Percentiles rank a stretch among this genome's conserved stretches.
Conservation (phyloP, 1,140 invertebrate genomes). For the Hyposmocoma kahamanoa region DNA sequence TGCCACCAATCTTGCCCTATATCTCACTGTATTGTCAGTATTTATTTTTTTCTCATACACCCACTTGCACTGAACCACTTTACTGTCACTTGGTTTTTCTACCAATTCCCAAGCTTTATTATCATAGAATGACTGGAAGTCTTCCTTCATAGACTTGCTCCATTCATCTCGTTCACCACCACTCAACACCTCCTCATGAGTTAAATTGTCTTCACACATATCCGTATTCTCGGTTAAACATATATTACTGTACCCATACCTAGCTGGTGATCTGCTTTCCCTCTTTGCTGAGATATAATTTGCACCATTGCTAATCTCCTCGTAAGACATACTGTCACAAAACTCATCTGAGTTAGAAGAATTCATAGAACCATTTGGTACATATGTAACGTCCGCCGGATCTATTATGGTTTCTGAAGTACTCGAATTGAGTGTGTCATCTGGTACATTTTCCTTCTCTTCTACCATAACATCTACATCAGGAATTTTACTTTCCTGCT, state of each 20-base stretch:
- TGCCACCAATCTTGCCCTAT: constrained; percentile 7
- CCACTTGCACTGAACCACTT: constrained; percentile 40
- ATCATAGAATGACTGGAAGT: constrained; percentile 23
- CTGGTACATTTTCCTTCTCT: neutral
- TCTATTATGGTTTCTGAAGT: neutral
- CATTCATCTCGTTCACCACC: constrained; percentile 18
- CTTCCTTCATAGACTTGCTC: constrained; percentile 23
- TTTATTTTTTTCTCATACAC: constrained; percentile 35
- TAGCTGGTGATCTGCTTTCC: constrained; percentile 2
- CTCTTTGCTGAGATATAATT: neutral
- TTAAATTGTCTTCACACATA: neutral
- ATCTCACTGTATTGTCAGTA: constrained; percentile 6
- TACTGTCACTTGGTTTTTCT: constrained; percentile 26
- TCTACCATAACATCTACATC: neutral
- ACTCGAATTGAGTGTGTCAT: neutral
- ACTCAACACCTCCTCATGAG: constrained; percentile 19
- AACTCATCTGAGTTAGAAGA: neutral
- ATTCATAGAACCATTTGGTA: neutral
- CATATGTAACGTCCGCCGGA: neutral
- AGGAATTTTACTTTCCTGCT: neutral
- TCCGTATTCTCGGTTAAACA: neutral
- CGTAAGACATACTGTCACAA: neutral
- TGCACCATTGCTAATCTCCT: neutral
- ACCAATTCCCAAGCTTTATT: constrained; percentile 38
- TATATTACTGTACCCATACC: constrained; percentile 1